These are phyloP conservation scores for Halcyon badia DNA, from an alignment of 2,797 vertebrate genomes.

Conservation along the genomic window DNA sequence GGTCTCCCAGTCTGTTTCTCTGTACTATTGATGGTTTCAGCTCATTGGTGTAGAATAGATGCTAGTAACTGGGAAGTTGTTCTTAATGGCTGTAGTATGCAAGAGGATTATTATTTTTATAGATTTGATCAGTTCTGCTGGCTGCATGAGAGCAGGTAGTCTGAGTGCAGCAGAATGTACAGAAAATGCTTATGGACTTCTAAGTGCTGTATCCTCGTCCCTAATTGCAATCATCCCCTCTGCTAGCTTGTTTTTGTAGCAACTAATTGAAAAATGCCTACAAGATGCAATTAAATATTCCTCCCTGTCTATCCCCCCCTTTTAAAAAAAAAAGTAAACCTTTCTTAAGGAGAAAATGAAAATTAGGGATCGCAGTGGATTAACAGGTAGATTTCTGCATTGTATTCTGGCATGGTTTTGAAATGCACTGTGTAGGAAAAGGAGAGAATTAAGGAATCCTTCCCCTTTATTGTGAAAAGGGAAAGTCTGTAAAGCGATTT, in stretches of 20 bases:
- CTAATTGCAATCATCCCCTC: background rate
- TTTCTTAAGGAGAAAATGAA: background rate
- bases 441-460: background rate
- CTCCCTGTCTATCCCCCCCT: background rate
- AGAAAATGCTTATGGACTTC: background rate
- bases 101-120: background rate
- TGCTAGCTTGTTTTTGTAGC: background rate
- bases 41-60: background rate
- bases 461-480: background rate
- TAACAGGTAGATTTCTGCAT: background rate
- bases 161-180: background rate
- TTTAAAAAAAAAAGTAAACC: background rate
- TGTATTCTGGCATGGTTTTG: background rate
- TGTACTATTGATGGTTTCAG: background rate
- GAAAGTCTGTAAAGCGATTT: background rate
- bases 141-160: background rate
- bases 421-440: background rate
- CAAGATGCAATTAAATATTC: background rate
- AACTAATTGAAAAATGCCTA: background rate
- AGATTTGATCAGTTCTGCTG: background rate
- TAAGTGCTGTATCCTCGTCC: background rate
- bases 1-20: background rate
- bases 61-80: background rate
- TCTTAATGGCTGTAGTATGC: background rate
- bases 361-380: background rate